Evolutionary conservation across 1,140 invertebrate genomes (phyloP).

Genomic region (Orchestia grillus): DNA sequence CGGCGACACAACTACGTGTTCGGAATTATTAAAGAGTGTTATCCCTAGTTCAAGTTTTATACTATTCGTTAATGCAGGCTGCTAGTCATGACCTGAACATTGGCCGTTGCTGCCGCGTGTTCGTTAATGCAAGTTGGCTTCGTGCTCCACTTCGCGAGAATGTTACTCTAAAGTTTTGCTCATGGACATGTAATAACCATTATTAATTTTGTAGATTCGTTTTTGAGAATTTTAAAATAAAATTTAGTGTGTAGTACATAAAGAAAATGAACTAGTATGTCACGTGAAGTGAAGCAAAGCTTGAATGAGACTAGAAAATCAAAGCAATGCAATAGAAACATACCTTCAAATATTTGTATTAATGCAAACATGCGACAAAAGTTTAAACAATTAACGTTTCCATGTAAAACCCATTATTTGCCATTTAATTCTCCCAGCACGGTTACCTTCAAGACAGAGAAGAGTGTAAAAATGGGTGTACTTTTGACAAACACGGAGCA

Average conservation of each 20-base stretch:
- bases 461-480: no score
- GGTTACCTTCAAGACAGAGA: no score
- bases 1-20: neutral
- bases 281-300: no score
- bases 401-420: no score
- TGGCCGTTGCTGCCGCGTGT: neutral
- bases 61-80: neutral
- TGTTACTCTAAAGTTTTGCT: neutral
- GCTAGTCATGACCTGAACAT: neutral
- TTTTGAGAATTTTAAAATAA: neutral
- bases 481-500: no score
- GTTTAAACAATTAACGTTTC: no score
- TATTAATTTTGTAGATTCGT: neutral
- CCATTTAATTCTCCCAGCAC: no score
- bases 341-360: no score
- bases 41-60: neutral
- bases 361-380: no score
- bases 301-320: no score
- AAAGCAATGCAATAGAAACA: no score
- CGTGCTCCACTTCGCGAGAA: neutral
- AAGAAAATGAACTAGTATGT: neutral
- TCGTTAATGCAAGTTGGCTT: neutral
- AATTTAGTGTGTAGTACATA: neutral
- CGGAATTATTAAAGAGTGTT: neutral
- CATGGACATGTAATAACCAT: neutral